Percentiles rank a stretch among this genome's conserved stretches.
Conservation (phyloP, 2,888 invertebrate genomes). For the Nomada ruficornis region DNA sequence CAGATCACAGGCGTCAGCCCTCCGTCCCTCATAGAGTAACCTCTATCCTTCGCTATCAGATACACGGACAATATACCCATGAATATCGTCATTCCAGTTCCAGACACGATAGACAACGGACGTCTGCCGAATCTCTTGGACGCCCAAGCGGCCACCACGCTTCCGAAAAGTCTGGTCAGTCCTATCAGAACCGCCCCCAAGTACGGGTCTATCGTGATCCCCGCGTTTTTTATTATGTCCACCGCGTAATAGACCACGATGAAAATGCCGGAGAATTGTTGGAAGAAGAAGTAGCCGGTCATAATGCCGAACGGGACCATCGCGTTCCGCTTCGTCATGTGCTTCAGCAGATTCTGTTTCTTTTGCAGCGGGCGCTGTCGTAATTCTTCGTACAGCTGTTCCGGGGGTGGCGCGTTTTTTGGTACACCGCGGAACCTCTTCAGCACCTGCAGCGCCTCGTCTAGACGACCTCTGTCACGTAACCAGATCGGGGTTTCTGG, state of each 20-base stretch:
- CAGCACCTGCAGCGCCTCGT: conserved; percentile 84
- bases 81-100: conserved; percentile 86
- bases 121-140: conserved; percentile 87
- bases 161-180: conserved; percentile 84
- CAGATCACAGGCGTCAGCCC: conserved; percentile 83
- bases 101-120: conserved; percentile 86
- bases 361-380: conserved; percentile 51
- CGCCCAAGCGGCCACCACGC: conserved; percentile 83
- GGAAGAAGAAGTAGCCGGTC: conserved; percentile 86
- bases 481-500: conserved; percentile 87
- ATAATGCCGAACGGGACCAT: conserved; percentile 85
- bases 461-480: conserved; percentile 83
- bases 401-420: conserved; percentile 58
- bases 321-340: conserved; percentile 82
- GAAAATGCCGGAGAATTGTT: conserved; percentile 86
- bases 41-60: conserved; percentile 78
- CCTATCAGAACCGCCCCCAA: conserved; percentile 85
- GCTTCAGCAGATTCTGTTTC: conserved; percentile 73
- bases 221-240: conserved; percentile 85
- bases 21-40: conserved; percentile 70
- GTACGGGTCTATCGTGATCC: conserved; percentile 84
- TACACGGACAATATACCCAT: conserved; percentile 85
- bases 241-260: conserved; percentile 87
- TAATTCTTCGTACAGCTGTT: conserved; percentile 70
- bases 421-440: conserved; percentile 83